These are phyloP conservation scores for Synergus laeviventris DNA, from an alignment of 2,888 invertebrate species.

Conservation along the genomic window DNA sequence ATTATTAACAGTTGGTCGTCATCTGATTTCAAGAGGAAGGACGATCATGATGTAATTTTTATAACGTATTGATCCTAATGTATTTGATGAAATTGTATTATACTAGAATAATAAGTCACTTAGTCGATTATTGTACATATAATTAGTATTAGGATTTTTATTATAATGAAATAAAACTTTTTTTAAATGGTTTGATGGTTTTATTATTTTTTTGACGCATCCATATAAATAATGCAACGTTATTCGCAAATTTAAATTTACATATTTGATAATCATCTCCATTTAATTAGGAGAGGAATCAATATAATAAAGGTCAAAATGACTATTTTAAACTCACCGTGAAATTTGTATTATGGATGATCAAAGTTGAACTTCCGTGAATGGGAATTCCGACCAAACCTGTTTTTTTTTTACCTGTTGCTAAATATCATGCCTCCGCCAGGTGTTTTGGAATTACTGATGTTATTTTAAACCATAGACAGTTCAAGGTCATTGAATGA, in stretches of 20 bases:
- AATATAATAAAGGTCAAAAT: background rate
- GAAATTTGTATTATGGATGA: background rate
- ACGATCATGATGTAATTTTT: constrained; percentile 10
- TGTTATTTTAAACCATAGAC: constrained; percentile 19
- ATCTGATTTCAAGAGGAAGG: background rate
- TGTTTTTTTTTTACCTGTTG: background rate
- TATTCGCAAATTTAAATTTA: too few relatives aligned
- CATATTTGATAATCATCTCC: too few relatives aligned
- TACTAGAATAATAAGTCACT: background rate
- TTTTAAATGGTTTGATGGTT: background rate
- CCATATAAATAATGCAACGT: background rate
- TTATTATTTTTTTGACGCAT: background rate
- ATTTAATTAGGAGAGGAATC: background rate
- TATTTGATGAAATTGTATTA: background rate
- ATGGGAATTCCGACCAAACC: constrained; percentile 6
- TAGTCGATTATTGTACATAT: background rate
- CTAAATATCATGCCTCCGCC: background rate
- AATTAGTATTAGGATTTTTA: background rate
- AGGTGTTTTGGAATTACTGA: constrained; percentile 1
- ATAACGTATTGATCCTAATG: background rate
- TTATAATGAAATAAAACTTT: background rate
- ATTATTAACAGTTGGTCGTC: background rate
- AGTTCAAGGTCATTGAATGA: constrained; percentile 18
- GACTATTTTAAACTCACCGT: background rate
- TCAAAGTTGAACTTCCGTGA: constrained; percentile 14